Percentiles rank a stretch among this genome's conserved stretches.
These are phyloP conservation scores for Seira sanloemensis DNA, from an alignment of 2,888 invertebrate species.

Conservation along the genomic window DNA sequence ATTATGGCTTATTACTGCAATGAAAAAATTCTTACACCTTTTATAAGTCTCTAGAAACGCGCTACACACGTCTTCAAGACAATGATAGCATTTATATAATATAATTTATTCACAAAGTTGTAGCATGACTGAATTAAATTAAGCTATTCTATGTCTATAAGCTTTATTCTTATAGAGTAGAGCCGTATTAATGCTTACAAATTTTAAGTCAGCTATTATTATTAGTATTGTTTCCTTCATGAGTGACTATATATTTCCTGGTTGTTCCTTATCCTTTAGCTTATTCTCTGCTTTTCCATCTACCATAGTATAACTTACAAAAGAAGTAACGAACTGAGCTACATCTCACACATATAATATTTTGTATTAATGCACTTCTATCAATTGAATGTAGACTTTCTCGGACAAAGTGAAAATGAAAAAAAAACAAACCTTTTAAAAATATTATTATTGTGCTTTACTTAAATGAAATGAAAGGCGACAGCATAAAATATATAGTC, in stretches of 20 bases:
- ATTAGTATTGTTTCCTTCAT: background rate
- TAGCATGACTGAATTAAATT: constrained; percentile 20
- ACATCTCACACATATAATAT: background rate
- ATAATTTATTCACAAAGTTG: background rate
- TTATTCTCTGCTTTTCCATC: background rate
- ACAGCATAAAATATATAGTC: background rate
- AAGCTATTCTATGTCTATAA: constrained; percentile 2
- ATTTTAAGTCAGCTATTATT: background rate
- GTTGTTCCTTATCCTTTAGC: background rate
- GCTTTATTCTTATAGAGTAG: background rate
- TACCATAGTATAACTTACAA: background rate
- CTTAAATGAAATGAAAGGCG: background rate
- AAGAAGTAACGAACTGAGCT: background rate
- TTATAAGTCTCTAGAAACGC: background rate
- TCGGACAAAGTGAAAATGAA: background rate
- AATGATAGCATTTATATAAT: background rate
- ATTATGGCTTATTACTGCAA: background rate
- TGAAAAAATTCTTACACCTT: background rate
- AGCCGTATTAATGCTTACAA: background rate
- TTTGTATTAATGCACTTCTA: background rate
- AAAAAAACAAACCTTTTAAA: background rate
- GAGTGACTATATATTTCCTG: background rate
- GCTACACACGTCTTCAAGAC: background rate
- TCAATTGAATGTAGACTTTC: background rate
- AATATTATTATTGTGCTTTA: constrained; percentile 4